phyloP scores from a whole-genome alignment of 1,140 invertebrate genomes.

The Wasmannia auropunctata region DNA sequence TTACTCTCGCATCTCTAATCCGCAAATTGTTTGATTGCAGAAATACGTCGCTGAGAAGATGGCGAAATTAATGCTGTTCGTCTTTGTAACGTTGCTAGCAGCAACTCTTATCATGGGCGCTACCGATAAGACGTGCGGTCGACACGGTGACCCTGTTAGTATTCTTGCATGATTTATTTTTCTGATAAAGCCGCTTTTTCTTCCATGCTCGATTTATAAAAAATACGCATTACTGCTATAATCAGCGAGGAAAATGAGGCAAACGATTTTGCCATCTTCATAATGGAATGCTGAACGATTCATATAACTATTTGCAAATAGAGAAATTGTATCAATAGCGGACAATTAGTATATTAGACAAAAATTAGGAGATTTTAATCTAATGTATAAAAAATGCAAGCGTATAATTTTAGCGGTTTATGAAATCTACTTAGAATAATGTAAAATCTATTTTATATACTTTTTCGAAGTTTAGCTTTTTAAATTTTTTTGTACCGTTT shows the following conservation, averaged over 20 bases:
- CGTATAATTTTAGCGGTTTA: background rate
- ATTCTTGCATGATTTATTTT: slow-evolving; percentile 11
- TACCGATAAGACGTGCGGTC: slow-evolving; percentile 61
- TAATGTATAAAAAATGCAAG: slow-evolving; percentile 4
- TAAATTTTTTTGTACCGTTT: background rate
- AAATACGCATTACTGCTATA: background rate
- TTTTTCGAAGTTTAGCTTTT: background rate
- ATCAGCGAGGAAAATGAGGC: slow-evolving; percentile 10
- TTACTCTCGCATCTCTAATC: background rate
- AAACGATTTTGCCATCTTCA: background rate
- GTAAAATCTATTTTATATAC: background rate
- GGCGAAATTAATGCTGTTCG: slow-evolving; percentile 71
- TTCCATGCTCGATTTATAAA: background rate
- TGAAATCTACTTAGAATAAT: background rate
- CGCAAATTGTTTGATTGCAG: slow-evolving; percentile 23
- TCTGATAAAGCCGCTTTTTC: slow-evolving; percentile 1
- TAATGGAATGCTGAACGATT: slow-evolving; percentile 2
- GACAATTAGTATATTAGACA: background rate
- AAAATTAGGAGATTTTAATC: background rate
- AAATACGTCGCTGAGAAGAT: slow-evolving; percentile 61
- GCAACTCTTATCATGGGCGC: slow-evolving; percentile 66
- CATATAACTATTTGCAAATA: background rate
- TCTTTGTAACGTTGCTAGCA: slow-evolving; percentile 66
- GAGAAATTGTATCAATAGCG: background rate
- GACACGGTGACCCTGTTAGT: slow-evolving; percentile 79